These are phyloP conservation scores for Malurus leucopterus DNA, from an alignment of 2,797 vertebrate genomes.

Conservation along the genomic window DNA sequence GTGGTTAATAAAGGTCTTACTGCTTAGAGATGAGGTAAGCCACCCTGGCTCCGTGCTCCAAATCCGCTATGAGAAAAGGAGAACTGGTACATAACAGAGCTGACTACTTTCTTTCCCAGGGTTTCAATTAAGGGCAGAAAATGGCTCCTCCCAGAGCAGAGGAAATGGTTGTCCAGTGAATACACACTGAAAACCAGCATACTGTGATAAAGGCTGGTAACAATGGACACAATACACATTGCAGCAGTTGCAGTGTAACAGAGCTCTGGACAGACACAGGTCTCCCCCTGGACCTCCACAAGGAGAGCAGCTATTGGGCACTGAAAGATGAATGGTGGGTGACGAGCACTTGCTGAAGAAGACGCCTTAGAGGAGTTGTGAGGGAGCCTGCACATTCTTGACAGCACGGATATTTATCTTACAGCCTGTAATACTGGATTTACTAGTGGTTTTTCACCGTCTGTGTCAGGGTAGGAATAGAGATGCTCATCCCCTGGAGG, in stretches of 20 bases:
- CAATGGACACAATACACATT: neutral
- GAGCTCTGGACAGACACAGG: neutral
- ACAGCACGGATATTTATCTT: neutral
- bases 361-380: neutral
- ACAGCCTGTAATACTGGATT: neutral
- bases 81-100: neutral
- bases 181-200: neutral
- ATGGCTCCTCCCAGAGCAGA: neutral
- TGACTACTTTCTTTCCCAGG: neutral
- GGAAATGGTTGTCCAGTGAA: neutral
- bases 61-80: neutral
- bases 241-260: neutral
- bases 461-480: neutral
- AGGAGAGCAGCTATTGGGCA: neutral
- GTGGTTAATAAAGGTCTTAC: neutral
- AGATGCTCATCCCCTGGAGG: neutral
- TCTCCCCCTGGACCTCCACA: neutral
- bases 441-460: neutral
- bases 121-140: neutral
- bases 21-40: neutral
- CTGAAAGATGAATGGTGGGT: neutral
- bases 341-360: neutral
- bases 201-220: neutral
- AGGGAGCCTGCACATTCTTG: fast-evolving
- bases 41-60: neutral